Base-by-base conservation (phyloP, 2,113 vertebrate species). In the Sapajus apella region DNA sequence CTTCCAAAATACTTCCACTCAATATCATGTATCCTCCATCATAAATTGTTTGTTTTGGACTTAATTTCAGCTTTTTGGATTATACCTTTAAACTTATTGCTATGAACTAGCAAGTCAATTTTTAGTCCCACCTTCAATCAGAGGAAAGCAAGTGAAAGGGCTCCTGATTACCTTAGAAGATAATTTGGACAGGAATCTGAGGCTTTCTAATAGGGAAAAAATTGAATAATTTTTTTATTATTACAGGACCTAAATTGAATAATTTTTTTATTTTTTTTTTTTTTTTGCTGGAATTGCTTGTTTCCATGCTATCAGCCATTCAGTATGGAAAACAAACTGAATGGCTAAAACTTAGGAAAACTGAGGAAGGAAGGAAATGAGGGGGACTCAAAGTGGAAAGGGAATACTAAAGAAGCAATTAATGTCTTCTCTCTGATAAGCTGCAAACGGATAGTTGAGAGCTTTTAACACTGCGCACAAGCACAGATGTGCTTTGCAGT, bases 311-410 rank as follows among this genome's bases (percentile, higher is more conserved):
- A 70, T 86, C 45, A 80, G 75, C 14, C 27, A 80, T 87, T 94
- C 52, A 40, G 27, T 64, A 32, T 47, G 5, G 52, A 40, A 75
- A 95, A 88, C 32, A 94, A 76, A 75, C n/a, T 82, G 82, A 94
- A 85, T 82, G 40, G 40, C 94, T 94, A 96, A 94, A 95, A 90
- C 14, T 82, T 85, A 86, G 66, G 61, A 89, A 76, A 91, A 64
- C n/a, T 40, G 89, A 96, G 0, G n/a, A 21, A 37, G 2, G 25
- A 66, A 79, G 87, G 70, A 97, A 94, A 88, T 84, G 32, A 97
- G 11, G 25, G 52, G 45, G 20, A 84, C 25, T 87, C 52, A 10
- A 91, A 91, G 82, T 83, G 37, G 94, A 64, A 91, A 87, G 55
- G 32, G 68, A 95, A 73, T 84, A 30, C 81, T 88, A 73, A 91